phyloP scores from a whole-genome alignment of 2,113 vertebrate species.

The Passer montanus region DNA sequence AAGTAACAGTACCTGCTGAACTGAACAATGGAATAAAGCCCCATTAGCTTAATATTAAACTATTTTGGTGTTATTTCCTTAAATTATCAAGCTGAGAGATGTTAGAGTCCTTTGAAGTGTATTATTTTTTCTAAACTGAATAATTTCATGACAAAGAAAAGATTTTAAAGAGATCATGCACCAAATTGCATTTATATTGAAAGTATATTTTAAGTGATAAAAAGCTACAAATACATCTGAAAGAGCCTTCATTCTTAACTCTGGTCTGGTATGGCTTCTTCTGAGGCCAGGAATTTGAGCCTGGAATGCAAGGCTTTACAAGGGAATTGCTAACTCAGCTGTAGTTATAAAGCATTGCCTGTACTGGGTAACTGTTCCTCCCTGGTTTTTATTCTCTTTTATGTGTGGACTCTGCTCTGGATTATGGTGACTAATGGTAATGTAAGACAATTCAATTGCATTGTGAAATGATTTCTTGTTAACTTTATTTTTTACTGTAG shows the following conservation, averaged over 20 bases:
- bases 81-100: not conserved
- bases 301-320: not conserved
- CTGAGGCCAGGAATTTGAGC: not conserved
- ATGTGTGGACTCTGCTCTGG: not conserved
- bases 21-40: not conserved
- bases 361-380: not conserved
- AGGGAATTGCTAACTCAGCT: constrained; percentile 10
- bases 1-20: not conserved
- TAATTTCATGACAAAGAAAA: not conserved
- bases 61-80: not conserved
- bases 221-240: not conserved
- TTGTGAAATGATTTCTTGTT: not conserved
- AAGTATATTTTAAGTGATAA: not conserved
- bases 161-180: not conserved
- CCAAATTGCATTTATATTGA: not conserved
- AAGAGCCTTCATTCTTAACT: not conserved
- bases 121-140: not conserved
- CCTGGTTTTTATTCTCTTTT: not conserved
- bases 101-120: not conserved
- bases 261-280: not conserved
- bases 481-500: constrained; percentile 74
- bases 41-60: not conserved
- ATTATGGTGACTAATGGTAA: constrained; percentile 1
- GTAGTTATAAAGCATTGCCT: not conserved
- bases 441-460: not conserved